phyloP scores from a whole-genome alignment of 2,113 vertebrate genomes.

The Amia ocellicauda region DNA sequence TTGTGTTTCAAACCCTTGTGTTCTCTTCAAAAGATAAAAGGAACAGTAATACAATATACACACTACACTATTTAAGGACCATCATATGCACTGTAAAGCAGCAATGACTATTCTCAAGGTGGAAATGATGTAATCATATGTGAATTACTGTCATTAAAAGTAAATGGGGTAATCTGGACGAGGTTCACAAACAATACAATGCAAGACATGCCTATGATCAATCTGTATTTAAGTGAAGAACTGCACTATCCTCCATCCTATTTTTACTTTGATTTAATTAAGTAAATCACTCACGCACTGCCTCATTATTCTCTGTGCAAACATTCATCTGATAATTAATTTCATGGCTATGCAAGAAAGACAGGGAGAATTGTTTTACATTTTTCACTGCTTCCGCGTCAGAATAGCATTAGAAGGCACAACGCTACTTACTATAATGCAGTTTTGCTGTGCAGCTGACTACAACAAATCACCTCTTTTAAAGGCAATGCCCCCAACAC shows the following conservation, averaged over 20 bases:
- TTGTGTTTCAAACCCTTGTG: too few species aligned
- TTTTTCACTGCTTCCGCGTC: neutral
- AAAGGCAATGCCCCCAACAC: neutral
- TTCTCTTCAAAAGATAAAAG: too few species aligned
- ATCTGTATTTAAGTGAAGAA: neutral
- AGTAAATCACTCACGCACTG: neutral
- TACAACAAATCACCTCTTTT: neutral
- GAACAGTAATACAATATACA: too few species aligned
- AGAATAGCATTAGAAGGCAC: neutral
- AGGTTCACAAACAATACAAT: too few species aligned
- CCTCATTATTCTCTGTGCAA: neutral
- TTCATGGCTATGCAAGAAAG: neutral
- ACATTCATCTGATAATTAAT: neutral
- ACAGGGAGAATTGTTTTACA: neutral
- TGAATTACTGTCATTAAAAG: too few species aligned
- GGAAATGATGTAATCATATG: too few species aligned
- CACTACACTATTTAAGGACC: too few species aligned
- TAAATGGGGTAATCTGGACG: too few species aligned
- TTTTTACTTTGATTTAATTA: neutral
- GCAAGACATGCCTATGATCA: neutral
- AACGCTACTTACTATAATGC: neutral
- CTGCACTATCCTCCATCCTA: too few species aligned
- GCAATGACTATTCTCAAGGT: too few species aligned
- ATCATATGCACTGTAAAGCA: too few species aligned
- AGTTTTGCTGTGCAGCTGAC: too few species aligned